Base-by-base conservation (phyloP, 2,113 vertebrate species). In the Pteropus alecto region DNA sequence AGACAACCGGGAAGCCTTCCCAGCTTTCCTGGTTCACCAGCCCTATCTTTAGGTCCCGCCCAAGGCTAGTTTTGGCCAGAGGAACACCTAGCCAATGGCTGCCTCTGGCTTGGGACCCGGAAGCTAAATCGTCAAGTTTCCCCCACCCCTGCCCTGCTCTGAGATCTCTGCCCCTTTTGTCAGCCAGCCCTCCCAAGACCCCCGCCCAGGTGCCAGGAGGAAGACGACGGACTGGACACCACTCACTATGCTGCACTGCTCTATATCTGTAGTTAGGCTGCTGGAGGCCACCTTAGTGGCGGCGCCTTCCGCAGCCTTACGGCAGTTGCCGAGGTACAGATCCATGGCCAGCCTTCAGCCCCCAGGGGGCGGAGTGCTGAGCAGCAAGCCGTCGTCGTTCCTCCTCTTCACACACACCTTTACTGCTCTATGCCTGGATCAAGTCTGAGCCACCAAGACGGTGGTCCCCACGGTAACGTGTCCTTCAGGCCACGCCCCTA, bases 361-460 rank as follows among this genome's bases (percentile, higher is more conserved):
- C 86, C 54, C 41, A 71, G 48, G 48, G 3, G 58, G 16, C 46
- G 0, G 9, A 54, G 28, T 28, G 24, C 76, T 70, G 48, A n/a
- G 54, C 65, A 38, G 28, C n/a, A 22, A 41, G 30, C 65, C 21
- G 11, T 67, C 30, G 26, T 41, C 12, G 5, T 26, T 13, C 19
- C 24, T 12, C 22, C 6, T 16, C 24, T 35, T 21, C 3, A 0
- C 3, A 1, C 35, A 46, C 60, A 18, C 41, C 19, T 67, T 83
- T 41, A 38, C 7, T 0, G 1, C 46, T n/a, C 26, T 1, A 4
- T 0, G 10, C 2, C n/a, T 2, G 1, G 33, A 48, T n/a, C 11
- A 43, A 33, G 38, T 88, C 46, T 86, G 94, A 5, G 71, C 30
- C 1, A 6, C 21, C 4, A 7, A 9, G 35, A 1, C 1, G 0